Conservation (phyloP, 2,888 invertebrate genomes). For the Anarsia innoxiella region DNA sequence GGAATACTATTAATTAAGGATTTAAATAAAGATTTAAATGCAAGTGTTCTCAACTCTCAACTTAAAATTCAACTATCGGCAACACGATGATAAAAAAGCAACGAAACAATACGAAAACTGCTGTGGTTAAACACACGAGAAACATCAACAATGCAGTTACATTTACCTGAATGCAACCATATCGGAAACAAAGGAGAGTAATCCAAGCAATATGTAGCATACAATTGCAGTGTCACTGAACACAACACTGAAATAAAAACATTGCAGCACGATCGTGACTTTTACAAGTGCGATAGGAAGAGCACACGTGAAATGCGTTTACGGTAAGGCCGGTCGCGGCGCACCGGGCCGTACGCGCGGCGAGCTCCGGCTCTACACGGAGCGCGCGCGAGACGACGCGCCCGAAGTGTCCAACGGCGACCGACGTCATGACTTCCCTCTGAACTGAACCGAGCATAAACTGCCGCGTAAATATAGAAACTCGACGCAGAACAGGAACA, state of each 20-base stretch:
- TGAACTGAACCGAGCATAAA: conserved; percentile 50
- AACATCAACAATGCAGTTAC: background rate
- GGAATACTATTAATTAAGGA: too few species aligned
- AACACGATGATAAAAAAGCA: too few species aligned
- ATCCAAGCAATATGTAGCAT: conserved; percentile 28
- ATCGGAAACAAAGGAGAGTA: conserved; percentile 29
- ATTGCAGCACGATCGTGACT: conserved; percentile 30
- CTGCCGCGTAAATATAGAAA: conserved; percentile 69
- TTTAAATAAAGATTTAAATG: too few species aligned
- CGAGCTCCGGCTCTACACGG: conserved; percentile 5
- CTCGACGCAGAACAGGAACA: conserved; percentile 60
- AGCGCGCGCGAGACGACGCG: conserved; percentile 18
- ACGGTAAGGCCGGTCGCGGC: conserved; percentile 14
- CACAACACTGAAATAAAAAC: conserved; percentile 38
- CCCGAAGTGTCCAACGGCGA: conserved; percentile 25
- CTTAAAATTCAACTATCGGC: too few species aligned
- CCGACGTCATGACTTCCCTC: conserved; percentile 60
- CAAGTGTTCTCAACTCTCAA: too few species aligned
- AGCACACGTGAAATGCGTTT: conserved; percentile 31
- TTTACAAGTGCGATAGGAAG: conserved; percentile 29
- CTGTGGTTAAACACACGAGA: too few species aligned
- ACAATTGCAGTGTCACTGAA: conserved; percentile 36
- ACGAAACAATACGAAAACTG: too few species aligned
- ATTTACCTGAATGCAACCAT: conserved; percentile 50
- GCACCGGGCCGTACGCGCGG: conserved; percentile 3